Evolutionary conservation across 1,140 invertebrate species (phyloP).

Genomic region (Drosophila nasuta): DNA sequence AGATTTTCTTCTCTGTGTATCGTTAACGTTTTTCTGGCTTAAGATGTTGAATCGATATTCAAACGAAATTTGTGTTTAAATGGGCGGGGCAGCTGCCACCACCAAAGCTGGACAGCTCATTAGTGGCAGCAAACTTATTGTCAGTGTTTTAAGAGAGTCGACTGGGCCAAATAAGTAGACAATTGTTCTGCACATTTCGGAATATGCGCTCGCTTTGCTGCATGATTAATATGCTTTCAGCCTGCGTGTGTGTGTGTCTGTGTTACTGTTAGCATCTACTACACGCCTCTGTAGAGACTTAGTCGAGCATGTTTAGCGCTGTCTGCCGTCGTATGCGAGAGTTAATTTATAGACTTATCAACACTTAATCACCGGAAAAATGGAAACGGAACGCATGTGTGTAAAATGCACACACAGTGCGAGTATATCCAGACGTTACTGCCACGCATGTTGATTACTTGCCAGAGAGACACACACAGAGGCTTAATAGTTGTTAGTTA

Average conservation of each 20-base stretch:
- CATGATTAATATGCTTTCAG: slow-evolving; percentile 68
- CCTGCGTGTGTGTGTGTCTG: slow-evolving; percentile 5
- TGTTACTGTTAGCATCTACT: not conserved
- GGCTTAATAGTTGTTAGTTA: slow-evolving; percentile 83
- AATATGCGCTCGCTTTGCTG: slow-evolving; percentile 50
- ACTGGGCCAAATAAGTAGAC: slow-evolving; percentile 50
- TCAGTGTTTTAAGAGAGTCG: not conserved
- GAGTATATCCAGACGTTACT: slow-evolving; percentile 45
- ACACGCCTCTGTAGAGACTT: slow-evolving; percentile 7
- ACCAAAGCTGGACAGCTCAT: slow-evolving; percentile 28
- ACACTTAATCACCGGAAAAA: slow-evolving; percentile 84
- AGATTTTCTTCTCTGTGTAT: too few species aligned
- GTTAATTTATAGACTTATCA: slow-evolving; percentile 84
- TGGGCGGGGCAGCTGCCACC: not conserved
- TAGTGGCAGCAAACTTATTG: slow-evolving; percentile 23
- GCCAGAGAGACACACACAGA: slow-evolving; percentile 17
- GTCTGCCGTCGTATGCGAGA: slow-evolving; percentile 53
- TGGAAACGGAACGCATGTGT: slow-evolving; percentile 47
- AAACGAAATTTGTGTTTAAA: slow-evolving; percentile 12
- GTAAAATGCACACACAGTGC: slow-evolving; percentile 33
- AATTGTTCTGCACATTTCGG: slow-evolving; percentile 55
- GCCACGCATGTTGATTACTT: slow-evolving; percentile 78
- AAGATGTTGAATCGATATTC: slow-evolving; percentile 23
- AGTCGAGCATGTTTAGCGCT: slow-evolving; percentile 23
- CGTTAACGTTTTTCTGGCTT: not conserved